Conservation (phyloP, 2,888 invertebrate genomes). For the Drosophila pegasa region DNA sequence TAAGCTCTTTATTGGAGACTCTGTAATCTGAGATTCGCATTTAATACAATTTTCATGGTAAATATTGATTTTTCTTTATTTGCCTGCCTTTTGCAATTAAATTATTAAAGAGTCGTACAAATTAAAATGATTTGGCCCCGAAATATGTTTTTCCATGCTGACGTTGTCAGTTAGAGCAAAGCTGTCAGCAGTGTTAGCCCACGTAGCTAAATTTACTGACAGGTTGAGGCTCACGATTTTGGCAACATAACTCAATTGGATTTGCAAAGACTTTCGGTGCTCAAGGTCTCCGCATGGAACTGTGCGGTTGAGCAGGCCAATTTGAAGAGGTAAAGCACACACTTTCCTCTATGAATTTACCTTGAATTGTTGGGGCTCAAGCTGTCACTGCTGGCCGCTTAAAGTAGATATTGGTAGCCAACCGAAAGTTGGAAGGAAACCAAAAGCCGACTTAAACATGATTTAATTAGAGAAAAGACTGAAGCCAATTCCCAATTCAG, state of each 20-base stretch:
- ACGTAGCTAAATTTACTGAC: conserved; percentile 65
- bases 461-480: not conserved
- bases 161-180: conserved; percentile 8
- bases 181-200: conserved; percentile 17
- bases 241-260: conserved; percentile 77
- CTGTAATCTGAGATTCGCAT: not conserved
- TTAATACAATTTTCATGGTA: not conserved
- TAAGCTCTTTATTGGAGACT: not conserved
- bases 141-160: not conserved
- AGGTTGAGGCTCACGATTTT: conserved; percentile 47
- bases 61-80: not conserved
- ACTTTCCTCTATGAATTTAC: conserved; percentile 23
- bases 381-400: conserved; percentile 53
- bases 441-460: not conserved
- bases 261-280: conserved; percentile 52
- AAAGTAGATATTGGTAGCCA: conserved; percentile 51
- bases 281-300: conserved; percentile 27
- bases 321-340: not conserved
- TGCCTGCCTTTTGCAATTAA: not conserved
- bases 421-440: not conserved
- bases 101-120: not conserved
- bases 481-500: not conserved
- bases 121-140: not conserved
- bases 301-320: conserved; percentile 29
- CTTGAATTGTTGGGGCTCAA: conserved; percentile 53